phyloP scores from a whole-genome alignment of 2,113 vertebrate species.

The Vulpes vulpes region DNA sequence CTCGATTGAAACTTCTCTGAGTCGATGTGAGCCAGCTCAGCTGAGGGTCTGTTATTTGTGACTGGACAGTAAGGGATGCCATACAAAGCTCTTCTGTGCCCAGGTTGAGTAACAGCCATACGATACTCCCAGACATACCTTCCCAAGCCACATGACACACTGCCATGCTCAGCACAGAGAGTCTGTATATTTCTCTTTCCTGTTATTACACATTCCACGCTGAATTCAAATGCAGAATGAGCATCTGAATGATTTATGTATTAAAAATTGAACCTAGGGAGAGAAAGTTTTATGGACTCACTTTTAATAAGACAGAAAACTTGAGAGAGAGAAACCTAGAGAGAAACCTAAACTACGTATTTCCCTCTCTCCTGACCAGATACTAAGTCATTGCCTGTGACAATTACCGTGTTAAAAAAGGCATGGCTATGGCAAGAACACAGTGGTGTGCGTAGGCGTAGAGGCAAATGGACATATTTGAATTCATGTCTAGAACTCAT shows the following conservation, averaged over 20 bases:
- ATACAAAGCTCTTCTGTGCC: slow-evolving; percentile 89
- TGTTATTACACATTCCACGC: slow-evolving; percentile 89
- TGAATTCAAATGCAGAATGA: slow-evolving; percentile 82
- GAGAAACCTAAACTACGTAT: background rate
- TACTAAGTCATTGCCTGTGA: background rate
- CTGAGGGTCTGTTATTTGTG: slow-evolving; percentile 79
- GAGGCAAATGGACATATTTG: background rate
- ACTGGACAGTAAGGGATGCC: slow-evolving; percentile 80
- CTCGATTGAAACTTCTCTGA: slow-evolving; percentile 80
- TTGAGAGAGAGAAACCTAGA: too few relatives aligned
- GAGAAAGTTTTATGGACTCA: slow-evolving; percentile 64
- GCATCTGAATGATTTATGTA: slow-evolving; percentile 76
- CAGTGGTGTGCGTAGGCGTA: background rate
- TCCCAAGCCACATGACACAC: slow-evolving; percentile 86
- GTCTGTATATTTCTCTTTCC: slow-evolving; percentile 91
- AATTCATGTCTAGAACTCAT: background rate
- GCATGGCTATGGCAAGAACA: background rate
- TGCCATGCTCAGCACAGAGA: slow-evolving; percentile 87
- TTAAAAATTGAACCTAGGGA: slow-evolving; percentile 74
- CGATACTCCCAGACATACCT: slow-evolving; percentile 90
- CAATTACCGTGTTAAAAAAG: background rate
- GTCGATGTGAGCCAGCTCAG: slow-evolving; percentile 73
- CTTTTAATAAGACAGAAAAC: slow-evolving; percentile 42
- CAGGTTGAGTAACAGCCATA: slow-evolving; percentile 86
- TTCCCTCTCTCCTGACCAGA: background rate